phyloP scores from a whole-genome alignment of 1,140 invertebrate genomes.

The Bradysia coprophila region DNA sequence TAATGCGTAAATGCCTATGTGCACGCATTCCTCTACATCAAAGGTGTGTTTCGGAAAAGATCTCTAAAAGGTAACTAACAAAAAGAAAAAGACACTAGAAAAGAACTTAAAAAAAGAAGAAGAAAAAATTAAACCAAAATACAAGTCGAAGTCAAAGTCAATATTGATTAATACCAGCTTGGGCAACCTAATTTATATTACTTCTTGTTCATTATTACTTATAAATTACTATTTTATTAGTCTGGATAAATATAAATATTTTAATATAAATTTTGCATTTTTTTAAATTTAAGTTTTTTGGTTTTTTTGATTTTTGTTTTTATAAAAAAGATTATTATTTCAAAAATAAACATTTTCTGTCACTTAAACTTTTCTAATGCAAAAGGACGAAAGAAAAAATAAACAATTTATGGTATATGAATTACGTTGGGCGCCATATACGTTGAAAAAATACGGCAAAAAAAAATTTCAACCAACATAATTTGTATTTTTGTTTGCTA shows the following conservation, averaged over 20 bases:
- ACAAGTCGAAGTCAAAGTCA: background rate
- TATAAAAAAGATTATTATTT: background rate
- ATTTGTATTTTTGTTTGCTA: too few relatives aligned
- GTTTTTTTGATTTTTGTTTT: conserved; percentile 2
- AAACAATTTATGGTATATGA: too few relatives aligned
- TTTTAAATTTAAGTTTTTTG: background rate
- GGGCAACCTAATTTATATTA: conserved; percentile 4
- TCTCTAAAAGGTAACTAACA: conserved; percentile 65
- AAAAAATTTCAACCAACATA: too few relatives aligned
- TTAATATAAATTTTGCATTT: conserved; percentile 2
- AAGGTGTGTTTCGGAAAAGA: conserved; percentile 84
- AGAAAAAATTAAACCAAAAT: conserved; percentile 7
- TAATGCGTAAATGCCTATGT: conserved; percentile 30
- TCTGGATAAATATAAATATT: too few relatives aligned
- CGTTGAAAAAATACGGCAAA: too few relatives aligned
- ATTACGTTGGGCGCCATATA: too few relatives aligned
- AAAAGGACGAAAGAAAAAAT: conserved; percentile 5
- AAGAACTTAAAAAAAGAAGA: conserved; percentile 9
- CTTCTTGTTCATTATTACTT: conserved; percentile 1
- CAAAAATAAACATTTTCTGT: background rate
- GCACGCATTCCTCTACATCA: conserved; percentile 25
- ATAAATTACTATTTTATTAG: too few relatives aligned
- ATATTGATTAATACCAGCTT: conserved; percentile 4
- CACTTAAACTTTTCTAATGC: background rate
- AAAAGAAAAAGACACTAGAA: conserved; percentile 12